These are phyloP conservation scores for Leptopterna dolabrata DNA, from an alignment of 2,888 invertebrate genomes.

Conservation along the genomic window DNA sequence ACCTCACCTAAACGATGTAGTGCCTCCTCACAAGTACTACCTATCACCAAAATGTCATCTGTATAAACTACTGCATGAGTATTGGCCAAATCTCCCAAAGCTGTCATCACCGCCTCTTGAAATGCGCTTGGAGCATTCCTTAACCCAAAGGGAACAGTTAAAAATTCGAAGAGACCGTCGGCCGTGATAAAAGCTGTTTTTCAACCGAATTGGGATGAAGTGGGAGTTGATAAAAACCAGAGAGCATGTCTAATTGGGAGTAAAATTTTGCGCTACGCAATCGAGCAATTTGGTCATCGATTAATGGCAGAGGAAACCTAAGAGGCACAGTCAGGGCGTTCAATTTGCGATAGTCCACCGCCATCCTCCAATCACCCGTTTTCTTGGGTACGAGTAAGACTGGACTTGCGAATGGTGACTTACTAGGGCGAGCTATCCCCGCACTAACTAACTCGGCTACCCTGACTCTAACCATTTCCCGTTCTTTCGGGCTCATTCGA, in stretches of 20 bases:
- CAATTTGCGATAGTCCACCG: conserved; percentile 1
- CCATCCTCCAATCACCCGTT: conserved; percentile 18
- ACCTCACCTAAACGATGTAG: too few relatives aligned
- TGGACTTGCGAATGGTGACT: too few relatives aligned
- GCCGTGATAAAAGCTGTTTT: conserved; percentile 5
- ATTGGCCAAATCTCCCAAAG: not conserved
- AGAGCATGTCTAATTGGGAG: too few relatives aligned
- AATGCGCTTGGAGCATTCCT: too few relatives aligned
- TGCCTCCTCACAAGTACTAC: not conserved
- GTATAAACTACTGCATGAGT: conserved; percentile 6
- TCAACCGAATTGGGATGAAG: conserved; percentile 17
- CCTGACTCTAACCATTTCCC: conserved; percentile 6
- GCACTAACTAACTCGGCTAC: too few relatives aligned
- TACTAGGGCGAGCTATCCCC: not conserved
- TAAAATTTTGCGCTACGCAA: too few relatives aligned
- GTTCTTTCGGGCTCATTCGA: conserved; percentile 11
- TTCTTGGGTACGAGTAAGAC: too few relatives aligned
- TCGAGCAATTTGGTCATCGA: too few relatives aligned
- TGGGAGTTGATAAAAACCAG: conserved; percentile 12
- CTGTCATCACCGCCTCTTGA: not conserved
- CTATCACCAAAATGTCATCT: not conserved
- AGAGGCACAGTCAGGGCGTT: not conserved
- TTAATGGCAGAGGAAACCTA: too few relatives aligned
- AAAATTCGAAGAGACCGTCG: conserved; percentile 30
- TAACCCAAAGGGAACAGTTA: too few relatives aligned